phyloP scores from a whole-genome alignment of 2,113 vertebrate species.

The Mesembrinibis cayennensis region DNA sequence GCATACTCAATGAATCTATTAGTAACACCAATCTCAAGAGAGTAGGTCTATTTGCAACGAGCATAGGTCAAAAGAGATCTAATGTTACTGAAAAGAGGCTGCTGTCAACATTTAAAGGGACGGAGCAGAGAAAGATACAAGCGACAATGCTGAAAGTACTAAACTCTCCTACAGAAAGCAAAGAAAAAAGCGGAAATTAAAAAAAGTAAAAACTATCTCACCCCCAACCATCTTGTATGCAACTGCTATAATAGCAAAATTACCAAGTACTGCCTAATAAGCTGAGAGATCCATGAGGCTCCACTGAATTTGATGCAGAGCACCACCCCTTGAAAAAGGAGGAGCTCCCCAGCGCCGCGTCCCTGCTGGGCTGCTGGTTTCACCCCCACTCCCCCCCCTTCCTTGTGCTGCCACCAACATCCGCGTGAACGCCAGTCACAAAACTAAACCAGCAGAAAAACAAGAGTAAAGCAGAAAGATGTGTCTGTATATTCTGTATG shows the following conservation, averaged over 20 bases:
- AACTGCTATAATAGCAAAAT: not conserved
- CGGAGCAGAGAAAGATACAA: not conserved
- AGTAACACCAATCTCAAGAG: not conserved
- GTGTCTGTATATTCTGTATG: not conserved
- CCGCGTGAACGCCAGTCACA: not conserved
- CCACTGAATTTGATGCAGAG: not conserved
- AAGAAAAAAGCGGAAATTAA: not conserved
- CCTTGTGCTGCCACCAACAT: not conserved
- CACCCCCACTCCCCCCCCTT: not conserved
- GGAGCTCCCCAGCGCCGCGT: rapidly evolving
- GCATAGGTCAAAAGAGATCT: not conserved
- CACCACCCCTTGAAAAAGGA: not conserved
- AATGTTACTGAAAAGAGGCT: not conserved
- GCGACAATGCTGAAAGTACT: not conserved
- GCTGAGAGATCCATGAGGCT: not conserved
- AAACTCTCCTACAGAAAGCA: not conserved
- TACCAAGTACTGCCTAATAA: not conserved
- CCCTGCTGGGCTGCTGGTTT: not conserved
- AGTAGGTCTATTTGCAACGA: not conserved
- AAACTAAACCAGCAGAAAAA: not conserved
- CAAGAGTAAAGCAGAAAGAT: not conserved
- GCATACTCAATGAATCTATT: not conserved
- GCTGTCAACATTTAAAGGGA: not conserved
- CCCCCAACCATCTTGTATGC: not conserved
- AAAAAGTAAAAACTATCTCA: not conserved